Conservation (phyloP, 2,113 vertebrate species). For the Dromiciops gliroides region DNA sequence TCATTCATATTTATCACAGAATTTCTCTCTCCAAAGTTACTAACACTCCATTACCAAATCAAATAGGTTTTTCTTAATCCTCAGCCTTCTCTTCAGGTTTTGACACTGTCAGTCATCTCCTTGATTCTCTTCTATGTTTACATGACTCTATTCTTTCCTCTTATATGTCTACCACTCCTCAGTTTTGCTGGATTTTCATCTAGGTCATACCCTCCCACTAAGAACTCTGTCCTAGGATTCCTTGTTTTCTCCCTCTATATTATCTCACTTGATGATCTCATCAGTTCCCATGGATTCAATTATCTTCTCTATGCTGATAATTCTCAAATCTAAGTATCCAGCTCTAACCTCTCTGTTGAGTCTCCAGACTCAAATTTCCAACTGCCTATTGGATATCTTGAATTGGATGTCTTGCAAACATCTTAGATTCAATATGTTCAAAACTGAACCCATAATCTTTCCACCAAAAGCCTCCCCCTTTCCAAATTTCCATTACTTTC, state of each 20-base stretch:
- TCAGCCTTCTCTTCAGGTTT: neutral
- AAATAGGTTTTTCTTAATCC: neutral
- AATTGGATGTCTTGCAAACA: neutral
- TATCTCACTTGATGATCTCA: neutral
- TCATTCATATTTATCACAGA: neutral
- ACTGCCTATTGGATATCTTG: neutral
- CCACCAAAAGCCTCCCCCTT: neutral
- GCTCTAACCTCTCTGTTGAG: no score
- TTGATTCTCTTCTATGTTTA: neutral
- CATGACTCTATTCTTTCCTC: neutral
- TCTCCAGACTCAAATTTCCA: neutral
- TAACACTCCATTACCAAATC: neutral
- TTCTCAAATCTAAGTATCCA: no score
- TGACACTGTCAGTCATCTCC: neutral
- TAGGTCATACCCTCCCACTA: neutral
- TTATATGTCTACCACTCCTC: neutral
- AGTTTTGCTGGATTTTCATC: neutral
- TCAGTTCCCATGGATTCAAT: neutral
- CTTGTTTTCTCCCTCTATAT: neutral
- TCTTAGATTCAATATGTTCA: neutral
- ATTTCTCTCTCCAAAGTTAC: neutral
- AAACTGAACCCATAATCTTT: neutral
- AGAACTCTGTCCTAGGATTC: neutral
- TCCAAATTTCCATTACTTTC: neutral
- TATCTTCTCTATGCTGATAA: neutral